Conservation (phyloP, 92 coral and sea anemone species). For the Pocillopora meandrina region DNA sequence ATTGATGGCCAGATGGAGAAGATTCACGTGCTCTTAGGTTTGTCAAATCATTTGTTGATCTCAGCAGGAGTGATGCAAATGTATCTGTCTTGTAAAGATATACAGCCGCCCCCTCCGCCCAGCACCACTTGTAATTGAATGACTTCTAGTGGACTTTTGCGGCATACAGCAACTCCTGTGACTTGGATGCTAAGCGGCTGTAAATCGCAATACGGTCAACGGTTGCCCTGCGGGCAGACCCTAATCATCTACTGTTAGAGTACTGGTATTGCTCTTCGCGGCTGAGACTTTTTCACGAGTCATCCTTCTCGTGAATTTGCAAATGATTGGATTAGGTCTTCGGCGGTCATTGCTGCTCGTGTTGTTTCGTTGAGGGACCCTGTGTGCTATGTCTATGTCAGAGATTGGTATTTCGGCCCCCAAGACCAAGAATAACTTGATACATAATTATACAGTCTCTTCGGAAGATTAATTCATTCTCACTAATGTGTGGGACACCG, state of each 20-base stretch:
- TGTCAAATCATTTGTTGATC: not conserved
- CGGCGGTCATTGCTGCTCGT: not conserved
- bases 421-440: conserved; percentile 1
- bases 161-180: conserved; percentile 17
- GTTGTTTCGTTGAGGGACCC: conserved; percentile 11
- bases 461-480: conserved; percentile 11
- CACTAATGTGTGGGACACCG: conserved; percentile 11
- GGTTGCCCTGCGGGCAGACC: not conserved
- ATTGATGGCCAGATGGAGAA: conserved; percentile 13
- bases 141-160: conserved; percentile 21
- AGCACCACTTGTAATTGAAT: conserved; percentile 13
- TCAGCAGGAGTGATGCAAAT: conserved; percentile 26
- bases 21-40: not conserved
- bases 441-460: conserved; percentile 9
- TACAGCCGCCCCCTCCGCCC: conserved; percentile 27
- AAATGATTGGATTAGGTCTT: conserved; percentile 23
- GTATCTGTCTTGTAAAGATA: conserved; percentile 26
- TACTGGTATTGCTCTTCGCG: not conserved
- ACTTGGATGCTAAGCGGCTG: conserved; percentile 25
- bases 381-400: conserved; percentile 30
- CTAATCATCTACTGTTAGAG: too few relatives aligned
- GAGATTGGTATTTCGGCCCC: not conserved
- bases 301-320: conserved; percentile 33
- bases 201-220: conserved; percentile 27
- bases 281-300: conserved; percentile 15